A percentile compares a stretch with the other conserved stretches of the same genome.
Conservation (phyloP, 2,888 invertebrate genomes). For the Salpingus planirostris region DNA sequence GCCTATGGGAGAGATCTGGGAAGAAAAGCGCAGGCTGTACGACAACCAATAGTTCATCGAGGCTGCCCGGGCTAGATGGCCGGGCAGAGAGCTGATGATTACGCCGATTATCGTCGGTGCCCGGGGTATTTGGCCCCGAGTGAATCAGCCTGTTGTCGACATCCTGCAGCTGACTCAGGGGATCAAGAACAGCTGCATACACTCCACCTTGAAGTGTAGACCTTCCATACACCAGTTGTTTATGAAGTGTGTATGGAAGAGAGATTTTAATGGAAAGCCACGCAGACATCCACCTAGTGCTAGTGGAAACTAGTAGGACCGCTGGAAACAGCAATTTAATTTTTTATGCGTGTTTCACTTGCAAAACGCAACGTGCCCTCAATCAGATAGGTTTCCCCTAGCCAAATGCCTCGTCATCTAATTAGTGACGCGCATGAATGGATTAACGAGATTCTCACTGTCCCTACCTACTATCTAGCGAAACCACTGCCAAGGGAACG, state of each 20-base stretch:
- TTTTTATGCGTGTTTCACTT: too few relatives aligned
- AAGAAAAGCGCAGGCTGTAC: slow-evolving; percentile 14
- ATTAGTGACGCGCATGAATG: slow-evolving; percentile 46
- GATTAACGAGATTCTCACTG: slow-evolving; percentile 47
- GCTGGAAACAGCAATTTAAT: too few relatives aligned
- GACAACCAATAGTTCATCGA: slow-evolving; percentile 14
- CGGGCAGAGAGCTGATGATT: slow-evolving; percentile 6
- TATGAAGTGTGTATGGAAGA: too few relatives aligned
- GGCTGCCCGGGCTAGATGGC: slow-evolving; percentile 14
- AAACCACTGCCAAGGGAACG: slow-evolving; percentile 59
- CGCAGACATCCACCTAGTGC: too few relatives aligned
- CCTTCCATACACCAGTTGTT: too few relatives aligned
- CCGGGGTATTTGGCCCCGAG: slow-evolving; percentile 20
- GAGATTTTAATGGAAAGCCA: too few relatives aligned
- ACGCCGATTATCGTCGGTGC: slow-evolving; percentile 20
- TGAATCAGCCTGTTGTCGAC: slow-evolving; percentile 6
- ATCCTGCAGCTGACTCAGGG: too few relatives aligned
- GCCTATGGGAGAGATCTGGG: background rate
- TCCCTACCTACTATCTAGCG: slow-evolving; percentile 51
- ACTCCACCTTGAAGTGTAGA: too few relatives aligned
- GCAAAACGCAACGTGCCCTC: too few relatives aligned
- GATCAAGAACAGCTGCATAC: too few relatives aligned
- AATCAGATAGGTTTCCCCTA: too few relatives aligned
- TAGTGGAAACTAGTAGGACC: too few relatives aligned
- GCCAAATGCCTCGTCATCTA: slow-evolving; percentile 39